Percentiles rank a stretch among this genome's conserved stretches.
These are phyloP conservation scores for Dunckerocampus dactyliophorus DNA, from an alignment of 2,113 vertebrate genomes.

Conservation along the genomic window DNA sequence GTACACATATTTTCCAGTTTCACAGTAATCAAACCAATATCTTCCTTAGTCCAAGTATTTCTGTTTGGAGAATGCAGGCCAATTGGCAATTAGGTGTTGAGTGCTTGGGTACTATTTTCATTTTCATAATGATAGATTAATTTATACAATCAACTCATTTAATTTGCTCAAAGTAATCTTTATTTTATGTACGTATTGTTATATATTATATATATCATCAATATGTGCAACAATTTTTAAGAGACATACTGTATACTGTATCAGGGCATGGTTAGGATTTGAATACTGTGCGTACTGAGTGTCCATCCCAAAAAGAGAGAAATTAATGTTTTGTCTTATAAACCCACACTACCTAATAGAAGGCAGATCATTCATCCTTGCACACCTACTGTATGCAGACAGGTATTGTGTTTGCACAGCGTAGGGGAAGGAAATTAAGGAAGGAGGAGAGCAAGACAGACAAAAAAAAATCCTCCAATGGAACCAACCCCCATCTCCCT, in stretches of 20 bases:
- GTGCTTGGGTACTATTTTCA: background rate
- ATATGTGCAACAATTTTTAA: too few relatives aligned
- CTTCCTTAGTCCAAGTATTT: constrained; percentile 12
- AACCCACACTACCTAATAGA: constrained; percentile 13
- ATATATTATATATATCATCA: too few relatives aligned
- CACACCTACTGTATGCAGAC: constrained; percentile 12
- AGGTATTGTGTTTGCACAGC: constrained; percentile 20
- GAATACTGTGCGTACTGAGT: background rate
- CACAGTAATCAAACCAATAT: background rate
- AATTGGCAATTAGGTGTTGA: background rate
- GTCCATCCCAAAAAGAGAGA: background rate
- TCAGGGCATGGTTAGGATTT: background rate
- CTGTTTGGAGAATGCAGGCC: background rate
- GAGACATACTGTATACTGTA: too few relatives aligned
- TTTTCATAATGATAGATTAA: background rate
- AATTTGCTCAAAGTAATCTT: background rate
- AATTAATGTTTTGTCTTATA: constrained; percentile 30
- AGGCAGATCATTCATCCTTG: constrained; percentile 13
- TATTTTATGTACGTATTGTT: too few relatives aligned
- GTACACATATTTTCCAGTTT: background rate
- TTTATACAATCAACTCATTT: background rate
- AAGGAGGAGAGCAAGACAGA: constrained; percentile 15
- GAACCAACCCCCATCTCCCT: constrained; percentile 6
- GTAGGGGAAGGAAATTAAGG: constrained; percentile 6
- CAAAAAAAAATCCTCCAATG: constrained; percentile 19